Evolutionary conservation across 2,113 vertebrate species (phyloP).

Genomic region (Ammodytes marinus): DNA sequence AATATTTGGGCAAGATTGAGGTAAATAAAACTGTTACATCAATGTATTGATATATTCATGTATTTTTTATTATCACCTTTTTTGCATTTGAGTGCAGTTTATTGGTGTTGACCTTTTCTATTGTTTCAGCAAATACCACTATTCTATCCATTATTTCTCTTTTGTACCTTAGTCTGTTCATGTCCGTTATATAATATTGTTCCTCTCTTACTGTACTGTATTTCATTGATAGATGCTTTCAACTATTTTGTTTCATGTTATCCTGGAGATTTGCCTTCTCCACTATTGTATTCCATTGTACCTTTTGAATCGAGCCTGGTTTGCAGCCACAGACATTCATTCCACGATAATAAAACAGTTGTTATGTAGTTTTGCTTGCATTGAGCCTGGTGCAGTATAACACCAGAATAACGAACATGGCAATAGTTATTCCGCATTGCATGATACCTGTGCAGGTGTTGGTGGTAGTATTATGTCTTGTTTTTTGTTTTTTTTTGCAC

Average conservation of each 20-base stretch:
- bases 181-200: constrained; percentile 50
- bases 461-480: constrained; percentile 63
- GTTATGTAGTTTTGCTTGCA: constrained; percentile 28
- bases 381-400: constrained; percentile 41
- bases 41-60: constrained; percentile 18
- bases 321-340: constrained; percentile 51
- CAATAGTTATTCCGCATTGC: constrained; percentile 56
- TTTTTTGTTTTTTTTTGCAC: constrained; percentile 41
- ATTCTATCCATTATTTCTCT: constrained; percentile 54
- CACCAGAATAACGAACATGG: constrained; percentile 47
- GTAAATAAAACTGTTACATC: constrained; percentile 8
- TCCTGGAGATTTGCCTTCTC: constrained; percentile 51
- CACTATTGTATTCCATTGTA: constrained; percentile 39
- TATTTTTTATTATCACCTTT: not conserved
- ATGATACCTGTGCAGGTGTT: constrained; percentile 65
- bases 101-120: constrained; percentile 24
- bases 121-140: constrained; percentile 63
- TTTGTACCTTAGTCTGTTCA: constrained; percentile 52
- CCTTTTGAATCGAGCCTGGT: constrained; percentile 50
- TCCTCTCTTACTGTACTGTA: constrained; percentile 60
- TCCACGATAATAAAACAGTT: constrained; percentile 41
- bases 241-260: constrained; percentile 34
- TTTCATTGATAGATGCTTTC: constrained; percentile 48
- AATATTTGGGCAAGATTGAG: constrained; percentile 41
- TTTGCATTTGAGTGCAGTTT: constrained; percentile 39